Conservation (phyloP, 2,113 vertebrate genomes). For the Chiloscyllium plagiosum region DNA sequence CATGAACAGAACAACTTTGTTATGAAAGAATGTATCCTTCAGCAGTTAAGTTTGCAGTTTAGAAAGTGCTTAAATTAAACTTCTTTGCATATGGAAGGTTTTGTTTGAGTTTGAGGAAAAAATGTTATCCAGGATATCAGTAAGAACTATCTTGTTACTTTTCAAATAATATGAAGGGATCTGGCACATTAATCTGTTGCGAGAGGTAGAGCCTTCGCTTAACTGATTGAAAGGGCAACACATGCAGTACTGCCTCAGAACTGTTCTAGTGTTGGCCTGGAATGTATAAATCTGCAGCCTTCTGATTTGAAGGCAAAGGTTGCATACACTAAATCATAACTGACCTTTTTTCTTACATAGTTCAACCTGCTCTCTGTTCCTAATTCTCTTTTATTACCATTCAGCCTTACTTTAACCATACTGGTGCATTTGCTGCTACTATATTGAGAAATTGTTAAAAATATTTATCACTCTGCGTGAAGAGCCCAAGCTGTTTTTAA, state of each 20-base stretch:
- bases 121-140: neutral
- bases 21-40: constrained; percentile 99
- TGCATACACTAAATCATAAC: neutral
- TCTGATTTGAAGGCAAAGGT: neutral
- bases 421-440: neutral
- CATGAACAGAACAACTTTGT: constrained; percentile 96
- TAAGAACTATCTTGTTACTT: neutral
- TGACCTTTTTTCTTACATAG: neutral
- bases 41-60: constrained; percentile 25
- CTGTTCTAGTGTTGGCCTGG: neutral
- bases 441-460: neutral
- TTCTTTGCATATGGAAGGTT: neutral
- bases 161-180: neutral
- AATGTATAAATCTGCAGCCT: neutral
- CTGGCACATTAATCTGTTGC: neutral
- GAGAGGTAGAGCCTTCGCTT: neutral
- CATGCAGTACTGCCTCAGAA: no score
- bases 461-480: neutral
- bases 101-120: neutral
- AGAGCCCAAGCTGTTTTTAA: neutral
- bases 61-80: neutral
- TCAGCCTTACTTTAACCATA: no score
- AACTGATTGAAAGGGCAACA: neutral
- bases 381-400: neutral
- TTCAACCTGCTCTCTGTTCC: neutral